Base-by-base conservation (phyloP, 2,113 vertebrate genomes). In the Micronisus gabar region DNA sequence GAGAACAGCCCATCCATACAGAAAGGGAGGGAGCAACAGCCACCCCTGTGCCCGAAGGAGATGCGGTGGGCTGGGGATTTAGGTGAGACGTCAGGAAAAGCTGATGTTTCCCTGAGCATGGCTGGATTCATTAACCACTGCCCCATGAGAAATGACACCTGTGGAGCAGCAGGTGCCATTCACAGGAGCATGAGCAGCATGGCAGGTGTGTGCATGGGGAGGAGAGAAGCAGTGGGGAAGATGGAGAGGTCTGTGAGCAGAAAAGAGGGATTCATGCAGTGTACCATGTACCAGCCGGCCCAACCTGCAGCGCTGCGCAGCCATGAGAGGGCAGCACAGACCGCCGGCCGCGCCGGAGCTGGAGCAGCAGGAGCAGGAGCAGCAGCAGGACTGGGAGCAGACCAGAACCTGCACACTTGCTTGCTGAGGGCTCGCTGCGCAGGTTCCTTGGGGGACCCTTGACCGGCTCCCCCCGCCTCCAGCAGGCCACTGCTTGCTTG, bases 251-350 rank as follows among this genome's bases (percentile, higher is more conserved):
- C 26, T 40, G 32, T 56, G 36, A 13, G 10, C 13, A 62, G 62
- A 65, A 75, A 67, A 55, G 26, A 75, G 8, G 43, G 8, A 26
- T 58, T 76, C 65, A 22, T n/a, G 14, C 26, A 19, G 2, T n/a
- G 12, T 62, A 32, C 38, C 36, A 15, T 61, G n/a, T n/a, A n/a
- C n/a, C 27, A 53, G 59, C 3, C 0, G 5, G 12, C 11, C 22
- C 65, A 53, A n/a, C 12, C 45, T 6, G 29, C 75, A n/a, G 27
- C 16, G 7, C 22, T 3, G 50, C 10, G 3, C 65, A 40, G 91
- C 94, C 95, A 32, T 78, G 81, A 1, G 95, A 85, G 95, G 95
- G 95, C 96, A 96, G 95, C 94, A 96, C 81, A 97, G 94, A 97
- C 96, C 88, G 11, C 81, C 32, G 52, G 55, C 56, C 25, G 50